Percentiles rank a stretch among this genome's conserved stretches.
Conservation (phyloP, 1,140 invertebrate genomes). For the Oryctes rhinoceros region DNA sequence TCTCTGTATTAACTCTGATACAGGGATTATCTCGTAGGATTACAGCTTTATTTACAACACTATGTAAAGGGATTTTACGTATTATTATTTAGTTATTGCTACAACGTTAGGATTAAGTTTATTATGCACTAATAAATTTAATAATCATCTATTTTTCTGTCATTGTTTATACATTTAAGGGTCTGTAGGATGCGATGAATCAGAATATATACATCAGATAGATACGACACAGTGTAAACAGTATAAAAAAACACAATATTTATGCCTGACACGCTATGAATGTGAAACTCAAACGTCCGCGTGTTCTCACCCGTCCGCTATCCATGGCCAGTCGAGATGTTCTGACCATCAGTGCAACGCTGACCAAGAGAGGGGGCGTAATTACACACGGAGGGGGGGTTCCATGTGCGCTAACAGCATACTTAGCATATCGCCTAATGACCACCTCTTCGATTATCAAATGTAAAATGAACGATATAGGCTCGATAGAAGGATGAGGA, state of each 20-base stretch:
- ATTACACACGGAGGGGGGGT: constrained; percentile 53
- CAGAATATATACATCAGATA: not conserved
- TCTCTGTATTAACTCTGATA: too few species aligned
- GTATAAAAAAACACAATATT: constrained; percentile 37
- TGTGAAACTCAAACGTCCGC: constrained; percentile 39
- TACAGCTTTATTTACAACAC: not conserved
- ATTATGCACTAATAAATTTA: constrained; percentile 16
- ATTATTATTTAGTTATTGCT: not conserved
- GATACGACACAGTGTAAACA: constrained; percentile 22
- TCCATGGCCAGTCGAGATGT: constrained; percentile 58
- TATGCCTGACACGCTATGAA: constrained; percentile 27
- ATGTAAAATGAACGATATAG: constrained; percentile 37
- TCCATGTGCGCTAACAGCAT: constrained; percentile 57
- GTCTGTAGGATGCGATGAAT: not conserved
- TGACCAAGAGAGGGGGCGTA: constrained; percentile 55
- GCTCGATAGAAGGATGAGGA: not conserved
- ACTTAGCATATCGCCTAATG: constrained; percentile 56
- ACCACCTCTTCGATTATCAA: constrained; percentile 44
- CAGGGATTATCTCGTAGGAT: not conserved
- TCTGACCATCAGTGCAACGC: constrained; percentile 53
- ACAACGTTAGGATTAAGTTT: not conserved
- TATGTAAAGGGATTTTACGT: constrained; percentile 10
- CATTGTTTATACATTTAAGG: constrained; percentile 3
- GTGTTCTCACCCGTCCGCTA: constrained; percentile 53
- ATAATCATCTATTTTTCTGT: not conserved